Evolutionary conservation across 2,888 invertebrate species (phyloP), one percentile per base, ranked within the genome.

Genomic region (Ochropleura leucogaster): DNA sequence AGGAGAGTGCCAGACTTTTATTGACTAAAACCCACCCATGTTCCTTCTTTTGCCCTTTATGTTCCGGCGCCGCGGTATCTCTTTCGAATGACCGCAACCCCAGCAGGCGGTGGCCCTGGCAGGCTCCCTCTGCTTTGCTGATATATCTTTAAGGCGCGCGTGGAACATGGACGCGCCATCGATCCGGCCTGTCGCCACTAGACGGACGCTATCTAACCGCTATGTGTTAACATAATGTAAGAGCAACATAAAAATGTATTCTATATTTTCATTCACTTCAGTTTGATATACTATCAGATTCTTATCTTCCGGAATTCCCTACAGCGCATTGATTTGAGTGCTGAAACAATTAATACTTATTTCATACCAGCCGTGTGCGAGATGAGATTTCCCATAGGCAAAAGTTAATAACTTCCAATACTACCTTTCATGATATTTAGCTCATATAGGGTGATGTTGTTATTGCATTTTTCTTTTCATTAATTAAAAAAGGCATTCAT

Each of bases 161-260:
- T 30, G 30, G 30, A 30, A 30, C 30, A 30, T 30, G 30, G 30
- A 30, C 30, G 30, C 30, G 30, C 30, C 30, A 3, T 30, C 30
- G 30, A 30, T 30, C 30, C 30, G 30, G 30, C 30, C 30, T 30
- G 30, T 30, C 30, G 30, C 30, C 30, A 30, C 30, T 30, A 30
- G 30, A 30, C 30, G 30, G 30, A 30, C 30, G 30, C 30, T 30
- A 76, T 76, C 75, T 55, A 55, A 16, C 53, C 47, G 42, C 12
- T 44, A 49, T 30, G 53, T 49, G 75, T 53, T 75, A 62, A 74
- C 60, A 51, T 42, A 74, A 47, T 53, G 60, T 60, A 60, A 20
- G 5, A 30, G 46, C 30, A 62, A 69, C 44, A 69, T 30, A 30
- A 4, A 60, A 74, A 63, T 55, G 44, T 62, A 44, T 44, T 12